Percentiles rank a stretch among this genome's conserved stretches.
These are phyloP conservation scores for Poeciliopsis turrubarensis DNA, from an alignment of 2,113 vertebrate species.

Conservation along the genomic window DNA sequence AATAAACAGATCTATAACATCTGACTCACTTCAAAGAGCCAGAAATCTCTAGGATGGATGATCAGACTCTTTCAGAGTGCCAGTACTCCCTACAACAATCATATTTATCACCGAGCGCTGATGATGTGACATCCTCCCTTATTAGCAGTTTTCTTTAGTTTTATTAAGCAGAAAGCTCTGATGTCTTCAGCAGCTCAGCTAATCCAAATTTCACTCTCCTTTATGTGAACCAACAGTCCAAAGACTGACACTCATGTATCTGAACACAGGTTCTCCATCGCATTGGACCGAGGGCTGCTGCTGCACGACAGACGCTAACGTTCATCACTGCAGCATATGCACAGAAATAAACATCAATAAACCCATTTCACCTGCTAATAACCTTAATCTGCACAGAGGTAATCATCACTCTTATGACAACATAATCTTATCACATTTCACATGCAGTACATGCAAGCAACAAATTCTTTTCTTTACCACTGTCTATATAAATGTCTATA, in stretches of 20 bases:
- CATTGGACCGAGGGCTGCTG: conserved; percentile 29
- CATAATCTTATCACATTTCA: neutral
- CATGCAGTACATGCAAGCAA: neutral
- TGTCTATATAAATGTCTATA: neutral
- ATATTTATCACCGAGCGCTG: too few relatives aligned
- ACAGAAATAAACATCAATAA: neutral
- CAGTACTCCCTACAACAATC: too few relatives aligned
- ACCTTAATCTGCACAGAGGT: conserved; percentile 12
- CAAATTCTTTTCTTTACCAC: neutral
- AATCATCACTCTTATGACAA: neutral
- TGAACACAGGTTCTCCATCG: conserved; percentile 26
- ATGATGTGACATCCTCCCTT: too few relatives aligned
- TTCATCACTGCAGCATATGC: neutral
- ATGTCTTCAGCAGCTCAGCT: neutral
- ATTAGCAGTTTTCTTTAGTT: too few relatives aligned
- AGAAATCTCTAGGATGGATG: neutral
- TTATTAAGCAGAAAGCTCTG: too few relatives aligned
- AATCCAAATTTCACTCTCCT: conserved; percentile 26
- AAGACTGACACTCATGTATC: conserved; percentile 32
- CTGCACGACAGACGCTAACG: neutral
- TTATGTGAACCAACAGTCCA: conserved; percentile 38
- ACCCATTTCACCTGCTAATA: neutral
- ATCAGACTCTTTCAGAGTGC: neutral
- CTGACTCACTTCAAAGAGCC: neutral
- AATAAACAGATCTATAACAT: neutral